These are phyloP conservation scores for Andrena bicolor DNA, from an alignment of 2,888 invertebrate genomes.

Conservation along the genomic window DNA sequence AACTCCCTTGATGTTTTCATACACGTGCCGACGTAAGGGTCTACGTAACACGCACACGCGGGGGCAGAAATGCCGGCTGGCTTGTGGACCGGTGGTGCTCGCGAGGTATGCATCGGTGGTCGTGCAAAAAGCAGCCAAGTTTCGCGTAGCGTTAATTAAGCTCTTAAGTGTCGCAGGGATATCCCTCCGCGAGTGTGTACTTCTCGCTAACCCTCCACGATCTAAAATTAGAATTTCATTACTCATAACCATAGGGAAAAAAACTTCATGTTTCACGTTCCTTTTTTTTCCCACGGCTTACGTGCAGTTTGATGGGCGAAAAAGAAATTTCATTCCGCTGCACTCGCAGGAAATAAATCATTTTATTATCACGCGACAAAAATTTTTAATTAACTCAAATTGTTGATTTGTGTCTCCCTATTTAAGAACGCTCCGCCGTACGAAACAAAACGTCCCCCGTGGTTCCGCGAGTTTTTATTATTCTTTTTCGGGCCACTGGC, in stretches of 20 bases:
- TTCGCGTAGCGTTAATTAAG: slow-evolving; percentile 71
- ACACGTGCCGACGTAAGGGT: slow-evolving; percentile 50
- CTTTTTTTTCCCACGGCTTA: slow-evolving; percentile 7
- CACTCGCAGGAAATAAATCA: slow-evolving; percentile 19
- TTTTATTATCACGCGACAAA: neutral
- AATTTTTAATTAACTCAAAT: slow-evolving; percentile 26
- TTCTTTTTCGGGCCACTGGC: neutral
- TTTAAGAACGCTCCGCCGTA: slow-evolving; percentile 20
- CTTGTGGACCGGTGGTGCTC: slow-evolving; percentile 32
- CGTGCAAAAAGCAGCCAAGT: slow-evolving; percentile 66
- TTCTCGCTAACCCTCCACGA: slow-evolving; percentile 47
- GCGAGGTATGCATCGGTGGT: slow-evolving; percentile 58
- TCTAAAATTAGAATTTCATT: slow-evolving; percentile 64
- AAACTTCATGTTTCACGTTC: slow-evolving; percentile 41
- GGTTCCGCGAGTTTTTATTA: slow-evolving; percentile 44
- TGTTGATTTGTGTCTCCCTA: slow-evolving; percentile 4
- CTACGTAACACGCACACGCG: slow-evolving; percentile 41
- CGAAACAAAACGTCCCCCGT: slow-evolving; percentile 26
- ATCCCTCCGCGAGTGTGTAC: slow-evolving; percentile 49
- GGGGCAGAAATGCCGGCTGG: slow-evolving; percentile 33
- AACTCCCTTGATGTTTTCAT: slow-evolving; percentile 67
- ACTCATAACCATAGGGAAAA: slow-evolving; percentile 41
- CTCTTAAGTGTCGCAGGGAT: slow-evolving; percentile 62
- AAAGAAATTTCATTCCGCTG: slow-evolving; percentile 28
- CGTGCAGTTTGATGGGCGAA: neutral